Evolutionary conservation across 37 sponge, comb jelly and placozoan genomes (phyloP), one percentile per base, ranked within the genome.

Genomic region (Aphrocallistes beatrix): DNA sequence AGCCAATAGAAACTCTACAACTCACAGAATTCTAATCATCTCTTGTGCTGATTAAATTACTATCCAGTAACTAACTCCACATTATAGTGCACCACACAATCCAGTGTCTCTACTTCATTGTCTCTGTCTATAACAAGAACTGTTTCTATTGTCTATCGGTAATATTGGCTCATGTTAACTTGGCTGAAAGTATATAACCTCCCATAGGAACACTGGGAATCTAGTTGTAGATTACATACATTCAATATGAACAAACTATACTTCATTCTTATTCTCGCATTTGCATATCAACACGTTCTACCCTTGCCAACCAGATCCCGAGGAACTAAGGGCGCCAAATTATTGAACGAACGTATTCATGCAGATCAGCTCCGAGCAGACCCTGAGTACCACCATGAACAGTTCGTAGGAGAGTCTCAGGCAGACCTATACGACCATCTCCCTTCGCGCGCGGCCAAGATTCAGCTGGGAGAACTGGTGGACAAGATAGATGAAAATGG

Each of bases 401-500:
- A 60, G 34, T 60, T 60, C 34, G 75, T 60, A 6, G 75, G 75
- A 13, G 75, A 60, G 75, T 25, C 28, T 30, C 75, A 60, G 75
- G 75, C 75, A 3, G 75, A 60, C 1, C 10, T 60, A 60, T 60
- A 60, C 75, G 75, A 60, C 75, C 75, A 60, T 30, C 75, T 60
- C 75, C 75, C 75, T 3, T 30, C 75, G 6, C 10, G 75, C 6
- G 75, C 75, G 34, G 75, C 75, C 34, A 60, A 60, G 75, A 60
- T 60, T 6, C 75, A 60, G 34, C 75, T 60, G 75, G n/a, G 75
- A 19, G 75, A 60, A 30, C 34, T 60, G 75, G 75, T 60, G 3
- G 75, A 60, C 34, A 60, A 60, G 75, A 60, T 60, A 60, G 75
- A 60, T 13, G 75, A 60, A 30, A 60, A 60, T 13, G 75, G 75